phyloP scores from a whole-genome alignment of 2,888 invertebrate genomes.

The Patella ulyssiponensis region DNA sequence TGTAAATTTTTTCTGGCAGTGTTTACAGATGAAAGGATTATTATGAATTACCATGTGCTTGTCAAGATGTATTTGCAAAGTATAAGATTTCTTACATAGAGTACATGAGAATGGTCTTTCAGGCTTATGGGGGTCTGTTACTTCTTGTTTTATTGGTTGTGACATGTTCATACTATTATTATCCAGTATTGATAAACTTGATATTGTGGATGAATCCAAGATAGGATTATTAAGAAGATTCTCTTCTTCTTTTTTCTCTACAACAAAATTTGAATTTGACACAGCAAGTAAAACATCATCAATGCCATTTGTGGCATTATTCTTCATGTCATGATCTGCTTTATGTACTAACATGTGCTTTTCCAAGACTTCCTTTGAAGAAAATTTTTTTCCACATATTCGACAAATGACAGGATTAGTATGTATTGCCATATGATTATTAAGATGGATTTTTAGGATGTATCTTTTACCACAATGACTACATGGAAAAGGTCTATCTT shows the following conservation, averaged over 20 bases:
- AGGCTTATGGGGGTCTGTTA: not conserved
- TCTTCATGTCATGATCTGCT: not conserved
- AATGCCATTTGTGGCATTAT: not conserved
- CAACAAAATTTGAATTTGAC: not conserved
- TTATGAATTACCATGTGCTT: conserved; percentile 9
- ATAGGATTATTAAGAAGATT: not conserved
- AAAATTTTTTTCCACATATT: not conserved
- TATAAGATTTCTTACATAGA: conserved; percentile 7
- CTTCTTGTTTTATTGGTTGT: not conserved
- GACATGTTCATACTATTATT: not conserved
- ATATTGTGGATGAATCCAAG: not conserved
- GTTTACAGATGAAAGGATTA: not conserved
- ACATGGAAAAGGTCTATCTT: not conserved
- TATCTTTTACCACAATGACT: not conserved
- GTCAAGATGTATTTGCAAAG: not conserved
- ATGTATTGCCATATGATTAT: not conserved
- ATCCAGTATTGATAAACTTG: not conserved
- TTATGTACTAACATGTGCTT: not conserved
- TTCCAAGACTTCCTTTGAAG: not conserved
- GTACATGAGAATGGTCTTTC: not conserved
- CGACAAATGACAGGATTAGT: not conserved
- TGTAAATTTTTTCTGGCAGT: not conserved
- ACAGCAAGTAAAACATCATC: not conserved
- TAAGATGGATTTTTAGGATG: not conserved
- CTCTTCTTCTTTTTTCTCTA: not conserved